phyloP scores from a whole-genome alignment of 2,797 vertebrate genomes.

The Helostoma temminkii region DNA sequence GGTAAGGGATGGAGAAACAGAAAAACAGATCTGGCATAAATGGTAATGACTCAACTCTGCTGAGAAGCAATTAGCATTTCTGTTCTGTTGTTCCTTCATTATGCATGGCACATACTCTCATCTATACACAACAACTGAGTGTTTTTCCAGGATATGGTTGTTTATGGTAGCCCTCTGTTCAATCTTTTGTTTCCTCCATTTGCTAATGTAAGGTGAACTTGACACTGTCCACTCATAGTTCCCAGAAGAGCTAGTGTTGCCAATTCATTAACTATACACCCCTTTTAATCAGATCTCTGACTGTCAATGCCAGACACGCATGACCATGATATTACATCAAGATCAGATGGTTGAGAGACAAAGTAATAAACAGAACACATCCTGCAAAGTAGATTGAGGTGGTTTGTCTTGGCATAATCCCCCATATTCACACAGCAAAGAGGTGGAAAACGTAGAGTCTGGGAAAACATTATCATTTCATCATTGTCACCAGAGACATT shows the following conservation, averaged over 20 bases:
- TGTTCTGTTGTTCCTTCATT: neutral
- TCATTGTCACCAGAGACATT: too few species aligned
- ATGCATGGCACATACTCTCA: neutral
- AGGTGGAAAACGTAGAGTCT: too few species aligned
- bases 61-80: neutral
- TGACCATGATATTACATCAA: conserved; percentile 11
- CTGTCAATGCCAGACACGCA: conserved; percentile 26
- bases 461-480: too few species aligned
- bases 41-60: conserved; percentile 1
- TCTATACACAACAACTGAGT: neutral
- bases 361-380: neutral
- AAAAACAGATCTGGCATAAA: conserved; percentile 6
- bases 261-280: conserved; percentile 11
- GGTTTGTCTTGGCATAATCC: neutral
- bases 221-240: neutral
- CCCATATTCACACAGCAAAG: too few species aligned
- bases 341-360: neutral
- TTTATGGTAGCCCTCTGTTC: neutral
- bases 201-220: conserved; percentile 27
- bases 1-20: conserved; percentile 2
- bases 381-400: conserved; percentile 15
- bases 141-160: neutral
- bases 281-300: conserved; percentile 34
- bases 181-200: neutral
- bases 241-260: neutral